Conservation (phyloP, 2,888 invertebrate species). For the Ophion costatus region DNA sequence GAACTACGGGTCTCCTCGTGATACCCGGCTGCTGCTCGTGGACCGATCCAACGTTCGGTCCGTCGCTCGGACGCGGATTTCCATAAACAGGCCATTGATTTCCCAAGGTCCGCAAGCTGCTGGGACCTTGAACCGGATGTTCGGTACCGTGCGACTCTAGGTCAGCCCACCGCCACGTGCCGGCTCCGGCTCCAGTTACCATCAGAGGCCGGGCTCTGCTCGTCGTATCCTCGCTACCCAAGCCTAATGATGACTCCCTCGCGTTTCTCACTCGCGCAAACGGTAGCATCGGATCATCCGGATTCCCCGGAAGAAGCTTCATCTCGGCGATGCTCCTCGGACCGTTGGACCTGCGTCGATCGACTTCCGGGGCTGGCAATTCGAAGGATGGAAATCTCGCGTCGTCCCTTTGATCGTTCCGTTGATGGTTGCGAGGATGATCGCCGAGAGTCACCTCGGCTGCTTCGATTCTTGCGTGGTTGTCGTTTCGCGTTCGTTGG, state of each 20-base stretch:
- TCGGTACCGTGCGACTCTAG: neutral
- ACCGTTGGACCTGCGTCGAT: neutral
- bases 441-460: neutral
- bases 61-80: neutral
- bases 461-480: neutral
- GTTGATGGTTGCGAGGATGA: neutral
- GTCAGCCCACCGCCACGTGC: neutral
- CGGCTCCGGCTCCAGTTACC: neutral
- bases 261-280: neutral
- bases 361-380: neutral
- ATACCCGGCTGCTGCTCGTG: neutral
- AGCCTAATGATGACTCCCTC: neutral
- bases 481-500: neutral
- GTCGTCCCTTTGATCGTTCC: neutral
- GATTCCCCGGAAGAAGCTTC: neutral
- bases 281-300: slow-evolving; percentile 1
- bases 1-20: slow-evolving; percentile 40
- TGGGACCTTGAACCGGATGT: neutral
- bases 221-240: neutral
- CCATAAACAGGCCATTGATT: neutral
- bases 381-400: slow-evolving; percentile 25
- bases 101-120: neutral
- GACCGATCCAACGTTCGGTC: neutral
- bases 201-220: neutral
- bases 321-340: neutral